phyloP scores from a whole-genome alignment of 2,888 invertebrate species.

The Epirrita christyi region DNA sequence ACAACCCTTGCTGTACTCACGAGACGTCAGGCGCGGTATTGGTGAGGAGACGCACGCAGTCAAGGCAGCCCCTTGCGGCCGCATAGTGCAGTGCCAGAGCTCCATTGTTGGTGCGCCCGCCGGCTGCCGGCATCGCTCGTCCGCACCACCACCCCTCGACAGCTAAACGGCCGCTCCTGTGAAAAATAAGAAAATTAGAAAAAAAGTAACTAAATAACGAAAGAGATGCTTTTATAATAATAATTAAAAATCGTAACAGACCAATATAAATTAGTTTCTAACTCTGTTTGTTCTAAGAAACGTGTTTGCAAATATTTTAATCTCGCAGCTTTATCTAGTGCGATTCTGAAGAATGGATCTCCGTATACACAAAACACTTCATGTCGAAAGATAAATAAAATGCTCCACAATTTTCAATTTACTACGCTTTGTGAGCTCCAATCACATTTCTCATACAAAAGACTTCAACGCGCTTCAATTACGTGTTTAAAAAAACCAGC shows the following conservation, averaged over 20 bases:
- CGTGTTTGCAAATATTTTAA: too few species aligned
- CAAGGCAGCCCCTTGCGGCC: constrained; percentile 93
- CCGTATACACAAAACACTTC: too few species aligned
- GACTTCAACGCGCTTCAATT: constrained; percentile 58
- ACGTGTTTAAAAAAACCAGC: constrained; percentile 5
- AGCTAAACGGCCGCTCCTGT: constrained; percentile 78
- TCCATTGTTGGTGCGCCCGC: constrained; percentile 85
- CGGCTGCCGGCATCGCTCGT: constrained; percentile 73
- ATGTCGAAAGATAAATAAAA: too few species aligned
- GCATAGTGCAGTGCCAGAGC: constrained; percentile 95
- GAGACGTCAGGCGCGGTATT: constrained; percentile 92
- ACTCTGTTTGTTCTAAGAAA: too few species aligned
- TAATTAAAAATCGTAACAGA: too few species aligned
- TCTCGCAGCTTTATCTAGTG: too few species aligned
- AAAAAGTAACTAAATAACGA: neutral
- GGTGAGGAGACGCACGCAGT: constrained; percentile 92
- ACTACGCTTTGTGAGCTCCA: too few species aligned
- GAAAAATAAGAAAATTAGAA: constrained; percentile 4
- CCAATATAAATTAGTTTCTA: too few species aligned
- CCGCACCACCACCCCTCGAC: constrained; percentile 82
- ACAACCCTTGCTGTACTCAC: too few species aligned
- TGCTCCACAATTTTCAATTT: too few species aligned
- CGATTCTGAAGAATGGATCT: too few species aligned
- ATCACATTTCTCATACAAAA: too few species aligned
- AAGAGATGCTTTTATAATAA: neutral